Conservation (phyloP, 2,113 vertebrate species). For the Campylomormyrus tamandua region DNA sequence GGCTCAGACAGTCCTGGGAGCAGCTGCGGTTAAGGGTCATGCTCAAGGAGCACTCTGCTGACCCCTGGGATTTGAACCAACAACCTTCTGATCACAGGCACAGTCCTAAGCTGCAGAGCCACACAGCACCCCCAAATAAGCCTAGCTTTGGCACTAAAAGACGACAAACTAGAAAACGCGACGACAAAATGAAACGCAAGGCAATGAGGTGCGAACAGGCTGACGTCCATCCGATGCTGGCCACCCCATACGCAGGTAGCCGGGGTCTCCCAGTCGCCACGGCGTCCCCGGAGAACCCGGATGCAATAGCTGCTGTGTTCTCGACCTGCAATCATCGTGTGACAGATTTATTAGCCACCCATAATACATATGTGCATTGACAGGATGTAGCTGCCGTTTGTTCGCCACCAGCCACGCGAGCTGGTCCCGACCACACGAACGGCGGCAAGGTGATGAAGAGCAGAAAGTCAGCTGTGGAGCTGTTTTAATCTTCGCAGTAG, state of each 20-base stretch:
- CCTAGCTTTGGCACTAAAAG: background rate
- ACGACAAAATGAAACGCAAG: background rate
- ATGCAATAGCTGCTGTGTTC: background rate
- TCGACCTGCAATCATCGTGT: background rate
- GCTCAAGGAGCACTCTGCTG: background rate
- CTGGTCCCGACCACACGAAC: background rate
- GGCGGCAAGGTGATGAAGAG: constrained; percentile 2
- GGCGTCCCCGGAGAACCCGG: background rate
- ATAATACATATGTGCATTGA: background rate
- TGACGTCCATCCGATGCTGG: background rate
- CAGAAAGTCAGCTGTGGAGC: constrained; percentile 12
- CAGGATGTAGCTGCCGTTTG: background rate
- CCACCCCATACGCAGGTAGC: background rate
- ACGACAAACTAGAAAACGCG: background rate
- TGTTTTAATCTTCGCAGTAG: background rate
- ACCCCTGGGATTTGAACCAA: background rate
- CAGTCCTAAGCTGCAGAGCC: background rate
- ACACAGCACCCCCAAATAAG: background rate
- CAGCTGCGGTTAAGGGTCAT: background rate
- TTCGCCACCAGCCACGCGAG: background rate
- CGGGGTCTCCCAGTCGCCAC: background rate
- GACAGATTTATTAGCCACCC: background rate
- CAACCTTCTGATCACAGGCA: background rate
- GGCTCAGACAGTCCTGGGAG: background rate
- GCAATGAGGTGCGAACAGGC: background rate